Conservation (phyloP, 2,113 vertebrate species). For the Stigmatopora nigra region DNA sequence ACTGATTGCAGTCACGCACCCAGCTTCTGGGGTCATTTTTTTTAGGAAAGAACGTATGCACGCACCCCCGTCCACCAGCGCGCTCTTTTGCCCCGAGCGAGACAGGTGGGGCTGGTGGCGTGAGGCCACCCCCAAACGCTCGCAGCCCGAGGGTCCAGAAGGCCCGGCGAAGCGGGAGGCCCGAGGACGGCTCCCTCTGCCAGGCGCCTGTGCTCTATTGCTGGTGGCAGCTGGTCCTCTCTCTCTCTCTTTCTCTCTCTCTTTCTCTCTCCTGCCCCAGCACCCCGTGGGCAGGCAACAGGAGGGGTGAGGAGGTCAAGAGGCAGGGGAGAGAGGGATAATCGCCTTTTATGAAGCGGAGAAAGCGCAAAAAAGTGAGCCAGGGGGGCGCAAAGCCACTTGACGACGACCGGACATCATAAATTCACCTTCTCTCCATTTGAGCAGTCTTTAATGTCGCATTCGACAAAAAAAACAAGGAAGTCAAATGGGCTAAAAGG, state of each 20-base stretch:
- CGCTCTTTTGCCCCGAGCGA: slow-evolving; percentile 54
- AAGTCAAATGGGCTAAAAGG: slow-evolving; percentile 11
- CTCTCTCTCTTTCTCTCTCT: slow-evolving; percentile 8
- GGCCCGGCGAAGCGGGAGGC: slow-evolving; percentile 70
- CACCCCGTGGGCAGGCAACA: slow-evolving; percentile 71
- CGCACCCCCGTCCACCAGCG: no score
- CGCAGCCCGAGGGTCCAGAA: slow-evolving; percentile 67
- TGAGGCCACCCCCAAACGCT: slow-evolving; percentile 41
- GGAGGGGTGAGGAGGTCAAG: slow-evolving; percentile 79
- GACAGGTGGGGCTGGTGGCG: slow-evolving; percentile 76
- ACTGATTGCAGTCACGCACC: no score
- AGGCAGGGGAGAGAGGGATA: slow-evolving; percentile 73
- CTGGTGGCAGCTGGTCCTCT: slow-evolving; percentile 75
- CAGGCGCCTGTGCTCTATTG: slow-evolving; percentile 62
- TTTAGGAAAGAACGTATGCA: no score
- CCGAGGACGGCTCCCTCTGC: slow-evolving; percentile 64
- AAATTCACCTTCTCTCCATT: slow-evolving; percentile 55
- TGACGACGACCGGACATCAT: slow-evolving; percentile 64
- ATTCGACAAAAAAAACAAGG: slow-evolving; percentile 13
- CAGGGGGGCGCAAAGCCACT: slow-evolving; percentile 48
- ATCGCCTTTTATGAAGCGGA: slow-evolving; percentile 76
- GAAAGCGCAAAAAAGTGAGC: slow-evolving; percentile 52
- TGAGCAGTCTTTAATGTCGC: slow-evolving; percentile 21
- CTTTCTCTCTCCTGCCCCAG: slow-evolving; percentile 43
- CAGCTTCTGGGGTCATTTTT: no score